Base-by-base conservation (phyloP, 2,888 invertebrate species). In the Geophilus truncorum region DNA sequence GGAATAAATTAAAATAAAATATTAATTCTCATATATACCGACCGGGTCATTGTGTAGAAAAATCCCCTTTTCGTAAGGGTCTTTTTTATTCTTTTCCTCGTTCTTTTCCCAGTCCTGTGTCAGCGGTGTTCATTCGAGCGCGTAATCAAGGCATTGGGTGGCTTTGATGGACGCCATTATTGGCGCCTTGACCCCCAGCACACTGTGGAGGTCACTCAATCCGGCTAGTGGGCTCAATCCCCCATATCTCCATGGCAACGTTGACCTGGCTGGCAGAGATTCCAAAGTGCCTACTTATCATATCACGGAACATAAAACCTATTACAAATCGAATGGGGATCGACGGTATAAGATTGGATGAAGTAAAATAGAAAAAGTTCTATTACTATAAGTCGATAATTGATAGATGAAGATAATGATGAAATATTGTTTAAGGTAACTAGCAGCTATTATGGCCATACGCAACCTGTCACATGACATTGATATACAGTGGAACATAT, bases 101-200 rank as follows among this genome's bases (percentile, higher is more conserved):
- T 62, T 62, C 62, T 62, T 62, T 62, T 62, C 12, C 62, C 62
- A 62, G 62, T 62, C 62, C 62, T 62, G 62, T 62, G 62, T 62
- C 62, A 62, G 62, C 62, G 62, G 62, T 62, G 62, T 62, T 62
- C 62, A 62, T 62, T 25, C 12, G 15, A 28, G 62, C 62, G 62
- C 15, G 62, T 62, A 62, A 62, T 62, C 62, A 62, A 62, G 62
- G 62, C 62, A 62, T 62, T 62, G 62, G 62, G 62, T 62, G 62
- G 25, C 62, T 62, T 62, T 62, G 62, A 62, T 62, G 62, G 62
- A 62, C 62, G 62, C 62, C 62, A 62, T 62, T 62, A 62, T 62
- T 62, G 62, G 62, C 62, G 62, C 62, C 62, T 62, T 62, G 62
- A 62, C 62, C 62, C n/a, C 62, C 28, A 25, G 10, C 25, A 23